Percentiles rank a stretch among this genome's conserved stretches.
Evolutionary conservation across 2,888 invertebrate genomes (phyloP).

Genomic region (Yponomeuta sedellus): DNA sequence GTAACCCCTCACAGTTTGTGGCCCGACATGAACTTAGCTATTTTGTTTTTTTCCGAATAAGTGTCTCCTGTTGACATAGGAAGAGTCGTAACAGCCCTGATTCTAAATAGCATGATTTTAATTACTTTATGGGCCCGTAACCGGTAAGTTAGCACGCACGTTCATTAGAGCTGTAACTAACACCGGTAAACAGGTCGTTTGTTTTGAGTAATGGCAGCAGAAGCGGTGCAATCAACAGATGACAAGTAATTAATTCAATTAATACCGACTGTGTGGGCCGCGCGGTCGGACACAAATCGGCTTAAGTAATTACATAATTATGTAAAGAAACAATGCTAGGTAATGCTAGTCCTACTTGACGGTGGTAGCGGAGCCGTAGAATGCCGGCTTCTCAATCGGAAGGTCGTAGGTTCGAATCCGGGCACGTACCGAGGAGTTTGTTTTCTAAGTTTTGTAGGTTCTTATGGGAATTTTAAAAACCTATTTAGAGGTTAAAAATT

Average conservation of each 20-base stretch:
- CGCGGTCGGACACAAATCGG: background rate
- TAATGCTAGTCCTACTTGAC: too few relatives aligned
- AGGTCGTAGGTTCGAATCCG: too few relatives aligned
- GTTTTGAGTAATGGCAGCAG: slow-evolving; percentile 63
- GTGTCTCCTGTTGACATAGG: background rate
- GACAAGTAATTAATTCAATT: slow-evolving; percentile 67
- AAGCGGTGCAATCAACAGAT: slow-evolving; percentile 60
- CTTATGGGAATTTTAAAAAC: too few relatives aligned
- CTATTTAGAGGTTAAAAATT: too few relatives aligned
- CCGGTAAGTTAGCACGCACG: background rate
- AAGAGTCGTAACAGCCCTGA: background rate
- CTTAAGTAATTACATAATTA: background rate
- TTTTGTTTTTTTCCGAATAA: too few relatives aligned
- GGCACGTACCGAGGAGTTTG: too few relatives aligned
- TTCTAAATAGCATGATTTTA: background rate
- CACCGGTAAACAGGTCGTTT: slow-evolving; percentile 30
- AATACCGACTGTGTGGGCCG: slow-evolving; percentile 34
- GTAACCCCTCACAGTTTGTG: too few relatives aligned
- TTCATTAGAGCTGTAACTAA: background rate
- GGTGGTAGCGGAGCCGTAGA: too few relatives aligned
- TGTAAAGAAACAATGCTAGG: background rate
- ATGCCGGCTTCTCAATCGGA: too few relatives aligned
- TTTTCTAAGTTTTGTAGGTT: too few relatives aligned
- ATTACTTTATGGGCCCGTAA: background rate
- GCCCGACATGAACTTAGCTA: too few relatives aligned